These are phyloP conservation scores for Patella pellucida DNA, from an alignment of 2,888 invertebrate species.

Conservation along the genomic window DNA sequence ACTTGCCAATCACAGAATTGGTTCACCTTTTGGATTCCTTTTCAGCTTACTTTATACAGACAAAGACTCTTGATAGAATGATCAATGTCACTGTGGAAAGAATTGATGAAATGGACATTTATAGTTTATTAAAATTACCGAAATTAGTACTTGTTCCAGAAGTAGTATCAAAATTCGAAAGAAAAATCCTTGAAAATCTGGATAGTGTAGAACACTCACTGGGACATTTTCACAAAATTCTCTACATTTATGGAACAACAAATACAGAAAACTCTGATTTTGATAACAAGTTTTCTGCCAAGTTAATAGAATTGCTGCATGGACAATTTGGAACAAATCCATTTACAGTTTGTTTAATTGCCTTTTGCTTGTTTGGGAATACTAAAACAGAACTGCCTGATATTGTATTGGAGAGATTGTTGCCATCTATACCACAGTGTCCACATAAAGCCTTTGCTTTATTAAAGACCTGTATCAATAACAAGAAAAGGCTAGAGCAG, in stretches of 20 bases:
- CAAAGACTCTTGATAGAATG: too few species aligned
- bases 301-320: constrained; percentile 29
- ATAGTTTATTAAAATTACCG: too few species aligned
- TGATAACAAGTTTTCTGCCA: constrained; percentile 29
- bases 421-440: constrained; percentile 33
- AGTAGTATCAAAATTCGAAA: constrained; percentile 33
- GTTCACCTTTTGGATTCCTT: too few species aligned
- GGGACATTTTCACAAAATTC: constrained; percentile 39
- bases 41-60: too few species aligned
- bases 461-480: constrained; percentile 33
- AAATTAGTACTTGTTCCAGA: constrained; percentile 24
- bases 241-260: constrained; percentile 8
- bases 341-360: constrained; percentile 28
- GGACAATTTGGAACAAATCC: constrained; percentile 29
- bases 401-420: constrained; percentile 29
- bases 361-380: constrained; percentile 32
- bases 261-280: constrained; percentile 28
- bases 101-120: too few species aligned
- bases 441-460: constrained; percentile 22
- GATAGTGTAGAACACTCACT: constrained; percentile 34
- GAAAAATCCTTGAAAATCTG: constrained; percentile 33
- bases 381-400: constrained; percentile 29
- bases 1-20: too few species aligned
- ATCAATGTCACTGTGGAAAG: too few species aligned
- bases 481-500: constrained; percentile 31